These are phyloP conservation scores for Suillia variegata DNA, from an alignment of 2,888 invertebrate genomes.

Conservation along the genomic window DNA sequence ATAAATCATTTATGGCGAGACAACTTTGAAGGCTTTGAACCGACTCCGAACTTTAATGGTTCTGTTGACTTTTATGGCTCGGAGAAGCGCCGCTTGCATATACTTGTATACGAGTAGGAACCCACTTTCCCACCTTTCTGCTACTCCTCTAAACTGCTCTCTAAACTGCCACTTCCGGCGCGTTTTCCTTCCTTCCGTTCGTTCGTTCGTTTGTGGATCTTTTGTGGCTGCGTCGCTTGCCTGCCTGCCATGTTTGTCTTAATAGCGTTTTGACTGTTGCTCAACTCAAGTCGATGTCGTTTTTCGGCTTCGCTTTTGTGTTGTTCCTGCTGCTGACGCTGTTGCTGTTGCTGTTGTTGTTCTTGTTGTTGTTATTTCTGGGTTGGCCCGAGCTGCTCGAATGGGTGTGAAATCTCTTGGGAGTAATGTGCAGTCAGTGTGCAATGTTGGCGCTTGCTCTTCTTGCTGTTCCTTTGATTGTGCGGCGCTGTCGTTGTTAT, in stretches of 20 bases:
- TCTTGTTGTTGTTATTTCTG: background rate
- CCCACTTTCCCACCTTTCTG: slow-evolving; percentile 21
- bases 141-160: background rate
- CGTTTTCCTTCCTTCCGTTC: background rate
- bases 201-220: no score
- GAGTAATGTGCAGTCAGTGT: background rate
- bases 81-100: background rate
- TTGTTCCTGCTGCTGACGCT: background rate
- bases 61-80: slow-evolving; percentile 26
- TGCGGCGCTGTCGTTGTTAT: background rate
- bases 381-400: background rate
- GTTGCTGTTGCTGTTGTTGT: background rate
- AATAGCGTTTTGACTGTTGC: slow-evolving; percentile 1
- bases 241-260: no score
- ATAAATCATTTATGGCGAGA: slow-evolving; percentile 57
- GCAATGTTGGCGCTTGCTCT: background rate
- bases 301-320: background rate
- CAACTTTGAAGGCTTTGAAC: slow-evolving; percentile 13
- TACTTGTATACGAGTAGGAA: slow-evolving; percentile 37
- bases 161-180: background rate
- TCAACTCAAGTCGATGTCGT: background rate
- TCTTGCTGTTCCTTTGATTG: background rate
- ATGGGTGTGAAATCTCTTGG: slow-evolving; percentile 14
- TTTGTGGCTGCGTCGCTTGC: no score
- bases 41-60: background rate